Evolutionary conservation across 2,113 vertebrate genomes (phyloP).

Genomic region (cattle (Bos taurus)): ARS-UCD2.0 NC_037337.1:29089001-29089500

Average conservation of each 20-base stretch:
- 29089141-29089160: not conserved
- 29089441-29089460: conserved; percentile 48
- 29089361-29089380: not conserved
- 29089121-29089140: not conserved
- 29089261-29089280: not conserved
- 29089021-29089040: not conserved
- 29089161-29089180: not conserved
- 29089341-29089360: not conserved
- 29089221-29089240: not conserved
- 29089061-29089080: not conserved
- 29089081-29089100: not conserved
- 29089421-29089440: conserved; percentile 23
- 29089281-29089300: not conserved
- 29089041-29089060: not conserved
- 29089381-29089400: conserved; percentile 14
- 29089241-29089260: not conserved
- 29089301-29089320: not conserved
- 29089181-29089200: not conserved
- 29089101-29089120: not conserved
- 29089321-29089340: not conserved
- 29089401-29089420: conserved; percentile 55
- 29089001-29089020: not conserved
- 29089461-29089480: conserved; percentile 38
- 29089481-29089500: not conserved
- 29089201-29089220: not conserved